A percentile compares a stretch with the other conserved stretches of the same genome.
These are phyloP conservation scores for Chanos chanos DNA, from an alignment of 2,797 vertebrate genomes.

Conservation along the genomic window DNA sequence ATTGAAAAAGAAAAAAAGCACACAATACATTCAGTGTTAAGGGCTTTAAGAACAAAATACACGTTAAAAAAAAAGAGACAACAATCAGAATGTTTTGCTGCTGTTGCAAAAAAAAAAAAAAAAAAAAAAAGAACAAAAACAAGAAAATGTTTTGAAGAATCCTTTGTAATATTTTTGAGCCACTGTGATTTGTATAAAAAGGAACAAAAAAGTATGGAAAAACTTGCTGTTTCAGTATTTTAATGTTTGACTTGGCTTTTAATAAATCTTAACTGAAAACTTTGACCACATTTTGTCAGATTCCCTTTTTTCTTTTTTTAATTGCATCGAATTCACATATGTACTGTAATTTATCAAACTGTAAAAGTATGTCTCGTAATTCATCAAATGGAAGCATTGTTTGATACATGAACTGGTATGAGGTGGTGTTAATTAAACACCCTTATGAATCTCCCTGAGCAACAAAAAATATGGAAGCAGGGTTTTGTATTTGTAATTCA, in stretches of 20 bases:
- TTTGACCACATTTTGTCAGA: conserved; percentile 47
- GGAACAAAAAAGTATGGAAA: conserved; percentile 47
- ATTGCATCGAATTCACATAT: too few relatives aligned
- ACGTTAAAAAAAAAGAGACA: conserved; percentile 58
- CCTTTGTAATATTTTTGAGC: conserved; percentile 79
- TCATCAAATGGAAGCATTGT: too few relatives aligned
- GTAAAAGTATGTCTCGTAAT: too few relatives aligned
- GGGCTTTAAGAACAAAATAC: conserved; percentile 69
- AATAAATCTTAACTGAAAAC: conserved; percentile 72
- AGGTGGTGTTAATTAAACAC: too few relatives aligned
- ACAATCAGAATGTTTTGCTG: conserved; percentile 80
- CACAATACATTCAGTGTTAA: conserved; percentile 61
- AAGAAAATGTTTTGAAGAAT: conserved; percentile 62
- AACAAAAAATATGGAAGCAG: too few relatives aligned
- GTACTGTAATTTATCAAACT: too few relatives aligned
- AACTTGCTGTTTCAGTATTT: conserved; percentile 77
- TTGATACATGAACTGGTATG: too few relatives aligned
- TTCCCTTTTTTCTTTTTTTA: background rate
- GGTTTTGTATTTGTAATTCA: too few relatives aligned
- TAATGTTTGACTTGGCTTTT: conserved; percentile 80
- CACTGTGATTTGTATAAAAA: conserved; percentile 81
- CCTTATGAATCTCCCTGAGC: too few relatives aligned
- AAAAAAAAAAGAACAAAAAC: conserved; percentile 51
- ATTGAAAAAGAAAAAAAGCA: conserved; percentile 16
- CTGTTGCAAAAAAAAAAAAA: conserved; percentile 63